These are phyloP conservation scores for Leptopterna dolabrata DNA, from an alignment of 2,888 invertebrate species.

Conservation along the genomic window DNA sequence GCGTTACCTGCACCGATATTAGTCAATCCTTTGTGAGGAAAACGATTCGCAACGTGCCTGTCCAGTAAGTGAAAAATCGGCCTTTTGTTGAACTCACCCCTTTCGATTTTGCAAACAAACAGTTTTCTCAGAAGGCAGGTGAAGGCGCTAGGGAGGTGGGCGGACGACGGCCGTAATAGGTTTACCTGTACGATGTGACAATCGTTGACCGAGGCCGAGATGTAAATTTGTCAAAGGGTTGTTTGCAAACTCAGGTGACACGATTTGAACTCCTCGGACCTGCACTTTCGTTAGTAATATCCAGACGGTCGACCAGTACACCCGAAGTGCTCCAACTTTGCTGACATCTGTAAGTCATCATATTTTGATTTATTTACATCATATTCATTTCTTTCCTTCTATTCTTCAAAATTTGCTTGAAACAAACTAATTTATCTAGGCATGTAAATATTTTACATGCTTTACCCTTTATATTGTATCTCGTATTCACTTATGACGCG, in stretches of 20 bases:
- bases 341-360: background rate
- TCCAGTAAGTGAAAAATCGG: background rate
- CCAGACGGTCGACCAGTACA: background rate
- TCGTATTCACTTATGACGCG: too few relatives aligned
- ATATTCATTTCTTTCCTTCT: too few relatives aligned
- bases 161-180: constrained; percentile 20
- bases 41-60: background rate
- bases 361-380: too few relatives aligned
- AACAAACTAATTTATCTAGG: too few relatives aligned
- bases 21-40: background rate
- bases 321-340: background rate
- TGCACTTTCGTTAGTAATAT: constrained; percentile 38
- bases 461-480: too few relatives aligned
- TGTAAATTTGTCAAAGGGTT: constrained; percentile 50
- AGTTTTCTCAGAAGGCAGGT: constrained; percentile 4
- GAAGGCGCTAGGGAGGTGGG: background rate
- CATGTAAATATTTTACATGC: too few relatives aligned
- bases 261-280: background rate
- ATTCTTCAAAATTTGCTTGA: too few relatives aligned
- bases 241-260: constrained; percentile 47
- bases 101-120: constrained; percentile 31
- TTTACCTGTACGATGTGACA: constrained; percentile 28
- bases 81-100: constrained; percentile 7
- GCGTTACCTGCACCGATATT: constrained; percentile 30
- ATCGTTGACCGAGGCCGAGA: constrained; percentile 28